Evolutionary conservation across 2,888 invertebrate genomes (phyloP), one percentile per base, ranked within the genome.

Genomic region (Anoncus sp.): DNA sequence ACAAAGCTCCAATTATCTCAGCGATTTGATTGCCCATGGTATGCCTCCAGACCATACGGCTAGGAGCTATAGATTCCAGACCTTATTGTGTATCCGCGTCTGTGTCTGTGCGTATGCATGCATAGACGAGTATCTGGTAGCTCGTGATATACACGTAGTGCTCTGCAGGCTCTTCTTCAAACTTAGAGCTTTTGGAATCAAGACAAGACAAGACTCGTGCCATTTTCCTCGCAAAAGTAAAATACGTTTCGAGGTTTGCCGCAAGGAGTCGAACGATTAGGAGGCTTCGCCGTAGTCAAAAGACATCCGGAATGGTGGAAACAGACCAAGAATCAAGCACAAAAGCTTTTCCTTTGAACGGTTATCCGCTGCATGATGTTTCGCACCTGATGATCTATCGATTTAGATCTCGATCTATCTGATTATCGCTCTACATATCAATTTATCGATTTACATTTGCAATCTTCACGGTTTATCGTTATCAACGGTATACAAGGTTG

Each of bases 1-100:
- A 83, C 83, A 83, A 82, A 81, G 81, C 80, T 65, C 80, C 81
- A 83, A 83, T 83, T 83, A 83, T 83, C 79, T 77, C 75, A 18
- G 69, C 81, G 74, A 81, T 83, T 85, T 81, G 81, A 83, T 84
- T 81, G 78, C 77, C 57, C 57, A 53, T 31, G 57, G 38, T 69
- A 59, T 49, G 49, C 38, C 43, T 57, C 35, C 45, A 55, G 49
- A 67, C 55, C 35, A 62, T 75, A 69, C 63, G 67, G 49, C 73
- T 57, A 60, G 72, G n/a, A n/a, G n/a, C 63, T 78, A 78, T 81
- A 76, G 81, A 4, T 63, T 47, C 57, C 35, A 45, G 71, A 70
- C 43, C 24, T 35, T 70, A 49, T 70, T 59, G 24, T 47, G 38
- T n/a, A n/a, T n/a, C n/a, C n/a, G n/a, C n/a, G n/a, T 49, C 10